phyloP scores from a whole-genome alignment of 2,797 vertebrate species.

The Melanotaenia maccullochi region DNA sequence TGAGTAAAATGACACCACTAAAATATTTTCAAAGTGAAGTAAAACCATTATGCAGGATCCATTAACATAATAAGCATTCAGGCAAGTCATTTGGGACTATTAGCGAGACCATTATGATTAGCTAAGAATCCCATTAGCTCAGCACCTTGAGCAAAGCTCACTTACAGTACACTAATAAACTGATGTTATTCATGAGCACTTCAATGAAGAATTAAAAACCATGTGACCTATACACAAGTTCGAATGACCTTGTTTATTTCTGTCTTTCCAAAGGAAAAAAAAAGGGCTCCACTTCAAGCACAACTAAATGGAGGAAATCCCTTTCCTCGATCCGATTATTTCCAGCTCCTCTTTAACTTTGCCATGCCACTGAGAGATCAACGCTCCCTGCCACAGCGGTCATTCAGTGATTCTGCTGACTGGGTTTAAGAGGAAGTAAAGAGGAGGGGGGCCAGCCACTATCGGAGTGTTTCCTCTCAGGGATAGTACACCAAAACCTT shows the following conservation, averaged over 20 bases:
- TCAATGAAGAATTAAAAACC: slow-evolving; percentile 21
- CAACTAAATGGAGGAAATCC: slow-evolving; percentile 57
- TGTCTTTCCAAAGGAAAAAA: slow-evolving; percentile 31
- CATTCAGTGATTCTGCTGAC: slow-evolving; percentile 42
- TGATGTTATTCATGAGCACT: slow-evolving; percentile 47
- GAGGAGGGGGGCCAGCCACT: slow-evolving; percentile 7
- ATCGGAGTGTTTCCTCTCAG: slow-evolving; percentile 41
- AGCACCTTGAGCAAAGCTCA: slow-evolving; percentile 60
- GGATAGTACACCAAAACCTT: slow-evolving; percentile 32
- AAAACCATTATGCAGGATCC: slow-evolving; percentile 56
- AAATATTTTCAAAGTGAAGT: slow-evolving; percentile 43
- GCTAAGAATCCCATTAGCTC: slow-evolving; percentile 69
- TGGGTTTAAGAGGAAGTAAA: slow-evolving; percentile 38
- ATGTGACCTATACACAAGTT: slow-evolving; percentile 18
- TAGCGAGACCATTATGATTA: slow-evolving; percentile 69
- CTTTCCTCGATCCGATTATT: slow-evolving; percentile 62
- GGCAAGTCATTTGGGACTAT: slow-evolving; percentile 67
- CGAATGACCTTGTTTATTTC: slow-evolving; percentile 55
- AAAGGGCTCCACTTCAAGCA: slow-evolving; percentile 33
- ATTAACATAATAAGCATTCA: slow-evolving; percentile 72
- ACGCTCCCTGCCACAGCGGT: slow-evolving; percentile 34
- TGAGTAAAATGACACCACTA: slow-evolving; percentile 28
- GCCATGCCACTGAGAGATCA: slow-evolving; percentile 56
- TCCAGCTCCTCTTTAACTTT: slow-evolving; percentile 54
- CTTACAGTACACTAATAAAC: slow-evolving; percentile 42